These are phyloP conservation scores for Argya squamiceps DNA, from an alignment of 2,797 vertebrate genomes.

Conservation along the genomic window DNA sequence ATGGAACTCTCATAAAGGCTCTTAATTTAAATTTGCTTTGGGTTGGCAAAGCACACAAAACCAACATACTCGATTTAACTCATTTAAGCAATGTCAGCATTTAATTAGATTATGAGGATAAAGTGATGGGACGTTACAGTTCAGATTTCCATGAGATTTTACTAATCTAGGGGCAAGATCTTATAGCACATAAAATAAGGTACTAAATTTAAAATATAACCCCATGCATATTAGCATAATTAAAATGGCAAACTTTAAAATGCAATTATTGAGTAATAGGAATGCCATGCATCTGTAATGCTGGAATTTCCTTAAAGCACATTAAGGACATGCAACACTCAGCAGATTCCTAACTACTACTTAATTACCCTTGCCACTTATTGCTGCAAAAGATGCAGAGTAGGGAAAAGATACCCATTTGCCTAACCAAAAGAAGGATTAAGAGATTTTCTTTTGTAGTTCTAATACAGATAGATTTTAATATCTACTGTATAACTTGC, in stretches of 20 bases:
- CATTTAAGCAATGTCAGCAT: slow-evolving; percentile 15
- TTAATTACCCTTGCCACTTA: slow-evolving; percentile 42
- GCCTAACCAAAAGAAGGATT: neutral
- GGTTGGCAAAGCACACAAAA: neutral
- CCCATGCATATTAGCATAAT: slow-evolving; percentile 35
- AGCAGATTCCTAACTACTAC: slow-evolving; percentile 61
- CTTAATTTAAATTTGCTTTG: slow-evolving; percentile 48
- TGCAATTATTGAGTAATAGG: slow-evolving; percentile 48
- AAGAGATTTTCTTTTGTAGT: neutral
- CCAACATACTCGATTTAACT: neutral
- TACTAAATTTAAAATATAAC: slow-evolving; percentile 54
- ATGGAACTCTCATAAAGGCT: neutral
- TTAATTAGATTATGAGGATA: slow-evolving; percentile 37
- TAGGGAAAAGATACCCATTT: neutral
- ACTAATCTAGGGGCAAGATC: slow-evolving; percentile 11
- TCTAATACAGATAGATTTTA: neutral
- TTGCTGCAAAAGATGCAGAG: slow-evolving; percentile 1
- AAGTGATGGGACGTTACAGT: neutral
- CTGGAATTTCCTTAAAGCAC: slow-evolving; percentile 28
- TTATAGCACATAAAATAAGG: slow-evolving; percentile 39
- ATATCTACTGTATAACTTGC: neutral
- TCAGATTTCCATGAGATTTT: slow-evolving; percentile 30
- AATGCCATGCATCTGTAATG: slow-evolving; percentile 14
- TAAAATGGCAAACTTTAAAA: slow-evolving; percentile 51
- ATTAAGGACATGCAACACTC: slow-evolving; percentile 48